Conservation (phyloP, 2,888 invertebrate genomes). For the Neoscelio sp. region DNA sequence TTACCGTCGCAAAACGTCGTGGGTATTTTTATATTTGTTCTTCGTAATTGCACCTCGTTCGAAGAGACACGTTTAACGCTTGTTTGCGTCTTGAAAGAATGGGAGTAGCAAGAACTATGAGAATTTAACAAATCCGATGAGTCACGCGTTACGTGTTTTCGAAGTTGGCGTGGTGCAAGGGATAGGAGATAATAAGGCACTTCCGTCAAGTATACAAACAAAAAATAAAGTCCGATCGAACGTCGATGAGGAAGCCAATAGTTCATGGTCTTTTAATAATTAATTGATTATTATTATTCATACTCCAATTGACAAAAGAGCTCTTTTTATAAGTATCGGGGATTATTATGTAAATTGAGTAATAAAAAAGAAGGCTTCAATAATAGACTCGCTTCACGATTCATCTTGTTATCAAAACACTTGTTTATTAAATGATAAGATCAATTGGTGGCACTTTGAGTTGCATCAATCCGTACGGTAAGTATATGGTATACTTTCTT, state of each 20-base stretch:
- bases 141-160: constrained; percentile 36
- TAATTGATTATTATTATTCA: constrained; percentile 20
- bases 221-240: background rate
- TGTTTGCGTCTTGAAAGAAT: too few species aligned
- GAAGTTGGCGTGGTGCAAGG: constrained; percentile 40
- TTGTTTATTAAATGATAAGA: too few species aligned
- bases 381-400: too few species aligned
- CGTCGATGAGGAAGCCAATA: constrained; percentile 4
- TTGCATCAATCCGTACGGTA: too few species aligned
- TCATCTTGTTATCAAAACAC: too few species aligned
- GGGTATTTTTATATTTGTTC: constrained; percentile 2
- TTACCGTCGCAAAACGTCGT: background rate
- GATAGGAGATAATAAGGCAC: constrained; percentile 67
- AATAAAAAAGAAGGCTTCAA: too few species aligned
- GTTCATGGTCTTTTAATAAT: constrained; percentile 17
- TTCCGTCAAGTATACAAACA: constrained; percentile 62
- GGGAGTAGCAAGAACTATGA: constrained; percentile 24
- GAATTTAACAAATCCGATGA: constrained; percentile 58
- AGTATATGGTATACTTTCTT: too few species aligned
- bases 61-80: too few species aligned
- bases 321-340: constrained; percentile 8
- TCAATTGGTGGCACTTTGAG: too few species aligned
- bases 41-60: background rate
- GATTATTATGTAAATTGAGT: too few species aligned
- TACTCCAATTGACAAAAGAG: constrained; percentile 25